These are phyloP conservation scores for Heliconius cydno DNA, from an alignment of 2,888 invertebrate genomes.

Conservation along the genomic window DNA sequence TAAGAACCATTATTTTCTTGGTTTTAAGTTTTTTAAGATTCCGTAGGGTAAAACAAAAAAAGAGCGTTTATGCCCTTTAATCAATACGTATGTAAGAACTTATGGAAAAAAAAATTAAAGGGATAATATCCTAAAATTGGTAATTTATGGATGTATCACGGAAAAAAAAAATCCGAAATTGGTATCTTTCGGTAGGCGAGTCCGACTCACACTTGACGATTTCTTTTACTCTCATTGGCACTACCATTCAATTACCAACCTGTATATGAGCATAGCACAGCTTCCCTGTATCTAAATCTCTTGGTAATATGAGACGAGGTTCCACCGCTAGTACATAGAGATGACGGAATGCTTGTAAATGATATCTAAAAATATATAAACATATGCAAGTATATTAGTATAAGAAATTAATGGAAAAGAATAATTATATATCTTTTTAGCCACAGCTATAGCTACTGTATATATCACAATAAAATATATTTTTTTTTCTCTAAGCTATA, in stretches of 20 bases:
- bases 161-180: not conserved
- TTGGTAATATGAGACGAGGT: constrained; percentile 93
- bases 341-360: constrained; percentile 98
- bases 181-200: not conserved
- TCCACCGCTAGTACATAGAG: constrained; percentile 97
- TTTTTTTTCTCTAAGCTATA: too few species aligned
- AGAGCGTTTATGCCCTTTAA: too few species aligned
- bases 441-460: too few species aligned
- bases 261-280: constrained; percentile 92
- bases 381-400: not conserved
- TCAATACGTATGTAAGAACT: too few species aligned
- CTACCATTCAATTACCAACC: constrained; percentile 58
- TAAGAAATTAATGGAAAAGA: not conserved
- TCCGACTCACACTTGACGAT: not conserved
- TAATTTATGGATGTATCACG: too few species aligned
- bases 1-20: too few species aligned
- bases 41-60: not conserved
- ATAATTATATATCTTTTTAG: not conserved
- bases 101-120: too few species aligned
- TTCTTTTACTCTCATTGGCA: too few species aligned
- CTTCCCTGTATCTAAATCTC: constrained; percentile 91
- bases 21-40: not conserved
- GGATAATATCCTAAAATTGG: too few species aligned
- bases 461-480: too few species aligned
- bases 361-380: constrained; percentile 86